Conservation (phyloP, 1,140 invertebrate species). For the Hylyphantes graminicola region DNA sequence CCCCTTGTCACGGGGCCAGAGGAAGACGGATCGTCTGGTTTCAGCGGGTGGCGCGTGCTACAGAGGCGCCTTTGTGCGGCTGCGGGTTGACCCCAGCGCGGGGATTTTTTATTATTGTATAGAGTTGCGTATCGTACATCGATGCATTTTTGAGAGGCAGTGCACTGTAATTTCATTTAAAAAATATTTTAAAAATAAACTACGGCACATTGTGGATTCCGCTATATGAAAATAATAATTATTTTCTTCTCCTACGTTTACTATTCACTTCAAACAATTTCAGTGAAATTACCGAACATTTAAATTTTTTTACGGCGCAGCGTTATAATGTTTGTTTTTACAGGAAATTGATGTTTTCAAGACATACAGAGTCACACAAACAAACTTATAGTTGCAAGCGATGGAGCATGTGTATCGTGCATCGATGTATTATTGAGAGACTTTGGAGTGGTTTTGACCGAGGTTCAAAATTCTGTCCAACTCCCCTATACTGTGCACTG, state of each 20-base stretch:
- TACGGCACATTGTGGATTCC: background rate
- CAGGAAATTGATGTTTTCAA: no score
- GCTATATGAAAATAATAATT: background rate
- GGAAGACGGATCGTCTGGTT: slow-evolving; percentile 46
- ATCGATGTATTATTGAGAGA: no score
- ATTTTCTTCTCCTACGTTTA: background rate
- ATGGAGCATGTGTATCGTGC: no score
- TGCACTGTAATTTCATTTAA: background rate
- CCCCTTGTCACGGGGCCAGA: slow-evolving; percentile 42
- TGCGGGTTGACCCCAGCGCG: slow-evolving; percentile 45
- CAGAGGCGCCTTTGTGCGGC: slow-evolving; percentile 55
- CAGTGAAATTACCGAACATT: no score
- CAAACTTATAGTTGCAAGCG: no score
- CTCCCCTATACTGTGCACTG: no score
- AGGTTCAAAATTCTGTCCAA: no score
- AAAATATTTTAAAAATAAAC: background rate
- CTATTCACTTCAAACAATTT: no score
- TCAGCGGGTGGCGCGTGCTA: slow-evolving; percentile 57
- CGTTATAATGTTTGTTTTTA: no score
- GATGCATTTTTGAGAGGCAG: background rate
- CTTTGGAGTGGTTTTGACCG: no score
- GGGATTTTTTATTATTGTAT: background rate
- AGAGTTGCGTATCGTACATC: background rate
- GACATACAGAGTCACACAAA: no score
- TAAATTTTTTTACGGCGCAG: no score